A percentile compares a stretch with the other conserved stretches of the same genome.
Conservation (phyloP, 2,113 vertebrate species). For the Smithornis capensis region DNA sequence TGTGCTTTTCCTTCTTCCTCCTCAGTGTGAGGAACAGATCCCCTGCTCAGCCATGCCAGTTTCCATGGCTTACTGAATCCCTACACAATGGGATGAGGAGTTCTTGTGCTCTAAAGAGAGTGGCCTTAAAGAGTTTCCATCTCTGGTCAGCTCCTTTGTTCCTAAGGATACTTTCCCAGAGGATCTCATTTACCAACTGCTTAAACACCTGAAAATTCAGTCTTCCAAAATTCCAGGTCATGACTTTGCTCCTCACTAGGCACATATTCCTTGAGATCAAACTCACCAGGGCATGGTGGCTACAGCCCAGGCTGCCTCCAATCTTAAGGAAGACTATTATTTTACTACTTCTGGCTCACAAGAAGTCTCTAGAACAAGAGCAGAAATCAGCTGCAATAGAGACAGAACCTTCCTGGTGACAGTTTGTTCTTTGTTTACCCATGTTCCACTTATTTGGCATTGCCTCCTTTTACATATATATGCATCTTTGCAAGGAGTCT, state of each 20-base stretch:
- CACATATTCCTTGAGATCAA: neutral
- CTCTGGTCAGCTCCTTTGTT: neutral
- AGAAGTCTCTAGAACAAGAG: neutral
- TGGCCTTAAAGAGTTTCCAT: neutral
- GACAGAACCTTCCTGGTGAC: neutral
- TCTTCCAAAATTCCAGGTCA: neutral
- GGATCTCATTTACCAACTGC: neutral
- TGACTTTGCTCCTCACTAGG: neutral
- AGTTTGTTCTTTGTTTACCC: neutral
- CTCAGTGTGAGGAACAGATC: neutral
- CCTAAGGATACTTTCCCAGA: neutral
- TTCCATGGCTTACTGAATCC: neutral
- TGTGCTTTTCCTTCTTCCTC: neutral
- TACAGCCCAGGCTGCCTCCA: neutral
- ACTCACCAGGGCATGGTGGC: fast-evolving
- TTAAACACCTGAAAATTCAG: neutral
- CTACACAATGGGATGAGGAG: neutral
- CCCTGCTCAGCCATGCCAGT: neutral
- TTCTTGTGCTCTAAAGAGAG: neutral
- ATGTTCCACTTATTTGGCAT: neutral
- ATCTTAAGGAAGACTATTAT: neutral
- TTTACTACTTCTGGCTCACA: neutral
- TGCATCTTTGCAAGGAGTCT: neutral
- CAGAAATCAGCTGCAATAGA: neutral
- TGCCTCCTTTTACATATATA: neutral